phyloP scores from a whole-genome alignment of 2,888 invertebrate species.

The Tetramorium bicarinatum region DNA sequence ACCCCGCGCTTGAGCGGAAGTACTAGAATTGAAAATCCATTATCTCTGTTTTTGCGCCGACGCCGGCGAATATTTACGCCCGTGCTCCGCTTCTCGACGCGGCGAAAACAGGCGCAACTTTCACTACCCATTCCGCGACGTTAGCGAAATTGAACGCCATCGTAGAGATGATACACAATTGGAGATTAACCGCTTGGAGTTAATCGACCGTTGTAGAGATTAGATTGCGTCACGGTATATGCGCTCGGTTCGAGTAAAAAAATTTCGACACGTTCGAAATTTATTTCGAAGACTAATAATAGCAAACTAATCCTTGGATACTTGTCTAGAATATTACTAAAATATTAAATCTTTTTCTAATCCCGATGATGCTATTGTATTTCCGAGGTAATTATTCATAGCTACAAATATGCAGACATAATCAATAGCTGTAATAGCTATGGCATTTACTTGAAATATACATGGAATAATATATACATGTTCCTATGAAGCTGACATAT shows the following conservation, averaged over 20 bases:
- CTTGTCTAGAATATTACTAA: background rate
- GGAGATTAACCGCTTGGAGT: constrained; percentile 32
- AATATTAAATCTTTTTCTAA: background rate
- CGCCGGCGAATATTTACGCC: constrained; percentile 48
- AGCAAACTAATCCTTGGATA: background rate
- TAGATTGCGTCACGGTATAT: constrained; percentile 9
- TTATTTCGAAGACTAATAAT: constrained; percentile 9
- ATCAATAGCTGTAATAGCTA: background rate
- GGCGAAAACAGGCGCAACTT: constrained; percentile 44
- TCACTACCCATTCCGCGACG: constrained; percentile 27
- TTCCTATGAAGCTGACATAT: too few species aligned
- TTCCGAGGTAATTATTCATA: background rate
- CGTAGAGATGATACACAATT: constrained; percentile 46
- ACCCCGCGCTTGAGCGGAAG: constrained; percentile 24
- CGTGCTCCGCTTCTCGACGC: constrained; percentile 19
- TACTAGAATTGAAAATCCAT: constrained; percentile 57
- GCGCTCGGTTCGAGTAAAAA: background rate
- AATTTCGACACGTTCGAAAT: background rate
- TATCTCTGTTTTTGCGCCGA: constrained; percentile 51
- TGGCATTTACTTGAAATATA: background rate
- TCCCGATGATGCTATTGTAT: background rate
- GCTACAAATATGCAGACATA: background rate
- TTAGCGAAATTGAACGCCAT: constrained; percentile 29
- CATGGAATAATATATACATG: background rate
- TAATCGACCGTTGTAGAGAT: constrained; percentile 40